Percentiles rank a stretch among this genome's conserved stretches.
Conservation (phyloP, 30 jellyfish, hydroid and myxozoan species). For the Rhopilema esculentum region DNA sequence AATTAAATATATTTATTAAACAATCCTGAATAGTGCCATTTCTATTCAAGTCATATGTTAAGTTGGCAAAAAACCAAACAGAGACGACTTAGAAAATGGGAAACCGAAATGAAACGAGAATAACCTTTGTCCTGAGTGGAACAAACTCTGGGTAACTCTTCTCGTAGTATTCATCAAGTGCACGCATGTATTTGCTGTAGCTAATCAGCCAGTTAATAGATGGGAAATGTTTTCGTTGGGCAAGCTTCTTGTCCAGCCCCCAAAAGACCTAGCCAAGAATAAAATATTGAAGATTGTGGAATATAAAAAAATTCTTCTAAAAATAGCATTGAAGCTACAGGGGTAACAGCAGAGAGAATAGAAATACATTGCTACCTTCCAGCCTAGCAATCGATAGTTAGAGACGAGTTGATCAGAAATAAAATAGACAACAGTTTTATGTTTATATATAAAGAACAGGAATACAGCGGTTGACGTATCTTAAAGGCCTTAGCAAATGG, state of each 20-base stretch:
- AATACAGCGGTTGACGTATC: not conserved
- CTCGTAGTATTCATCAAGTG: constrained; percentile 96
- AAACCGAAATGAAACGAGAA: not conserved
- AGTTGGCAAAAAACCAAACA: no score
- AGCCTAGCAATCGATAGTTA: not conserved
- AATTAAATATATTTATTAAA: no score
- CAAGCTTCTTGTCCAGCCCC: constrained; percentile 99
- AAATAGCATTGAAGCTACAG: not conserved
- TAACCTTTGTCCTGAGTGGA: constrained; percentile 95
- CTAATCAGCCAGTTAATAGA: constrained; percentile 99
- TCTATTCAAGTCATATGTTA: no score
- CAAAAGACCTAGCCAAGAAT: constrained; percentile 82
- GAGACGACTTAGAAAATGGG: no score
- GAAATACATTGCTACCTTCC: not conserved
- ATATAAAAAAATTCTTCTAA: not conserved
- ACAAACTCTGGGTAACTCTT: constrained; percentile 88
- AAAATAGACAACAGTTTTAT: no score
- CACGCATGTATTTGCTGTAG: constrained; percentile 95
- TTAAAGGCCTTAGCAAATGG: not conserved
- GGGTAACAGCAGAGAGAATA: not conserved
- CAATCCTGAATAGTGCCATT: no score
- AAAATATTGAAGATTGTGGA: not conserved
- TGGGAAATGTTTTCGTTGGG: constrained; percentile 99
- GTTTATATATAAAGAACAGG: not conserved
- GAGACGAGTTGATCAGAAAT: no score